Evolutionary conservation across 1,140 invertebrate species (phyloP).

Genomic region (Chlorops oryzae): DNA sequence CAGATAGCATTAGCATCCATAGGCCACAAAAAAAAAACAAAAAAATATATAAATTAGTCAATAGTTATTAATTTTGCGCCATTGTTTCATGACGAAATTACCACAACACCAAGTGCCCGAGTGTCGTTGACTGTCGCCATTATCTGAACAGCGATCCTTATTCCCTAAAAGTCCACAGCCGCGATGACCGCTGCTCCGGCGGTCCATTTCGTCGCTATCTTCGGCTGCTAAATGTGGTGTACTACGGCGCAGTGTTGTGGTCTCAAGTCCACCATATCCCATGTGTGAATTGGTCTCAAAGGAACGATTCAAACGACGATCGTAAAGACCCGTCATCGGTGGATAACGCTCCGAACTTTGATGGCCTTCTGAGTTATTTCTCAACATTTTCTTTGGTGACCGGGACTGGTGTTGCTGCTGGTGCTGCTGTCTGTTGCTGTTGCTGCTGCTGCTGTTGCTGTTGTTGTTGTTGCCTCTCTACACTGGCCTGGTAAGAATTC

Average conservation of each 20-base stretch:
- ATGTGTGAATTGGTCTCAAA: constrained; percentile 41
- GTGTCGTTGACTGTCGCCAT: constrained; percentile 20
- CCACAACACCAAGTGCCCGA: constrained; percentile 55
- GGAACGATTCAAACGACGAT: constrained; percentile 43
- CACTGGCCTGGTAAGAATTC: constrained; percentile 11
- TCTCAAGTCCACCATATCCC: constrained; percentile 14
- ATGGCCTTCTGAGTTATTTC: neutral
- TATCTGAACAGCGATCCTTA: too few species aligned
- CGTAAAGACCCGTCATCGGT: constrained; percentile 37
- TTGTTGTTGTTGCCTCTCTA: constrained; percentile 12
- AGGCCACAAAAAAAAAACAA: too few species aligned
- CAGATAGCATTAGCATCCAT: too few species aligned
- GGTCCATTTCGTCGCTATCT: constrained; percentile 10
- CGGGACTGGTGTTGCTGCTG: constrained; percentile 7
- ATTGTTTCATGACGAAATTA: constrained; percentile 53
- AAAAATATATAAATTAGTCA: constrained; percentile 27
- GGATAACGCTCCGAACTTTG: constrained; percentile 21
- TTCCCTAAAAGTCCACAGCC: too few species aligned
- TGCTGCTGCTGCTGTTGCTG: neutral
- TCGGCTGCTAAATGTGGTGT: constrained; percentile 21
- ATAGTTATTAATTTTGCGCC: constrained; percentile 51
- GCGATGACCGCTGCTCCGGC: too few species aligned
- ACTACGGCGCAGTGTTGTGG: constrained; percentile 17
- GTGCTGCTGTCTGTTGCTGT: constrained; percentile 21
- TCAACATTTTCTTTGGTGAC: neutral